Percentiles rank a stretch among this genome's conserved stretches.
Conservation (phyloP, 2,797 vertebrate species). For the Urosaurus nigricauda region DNA sequence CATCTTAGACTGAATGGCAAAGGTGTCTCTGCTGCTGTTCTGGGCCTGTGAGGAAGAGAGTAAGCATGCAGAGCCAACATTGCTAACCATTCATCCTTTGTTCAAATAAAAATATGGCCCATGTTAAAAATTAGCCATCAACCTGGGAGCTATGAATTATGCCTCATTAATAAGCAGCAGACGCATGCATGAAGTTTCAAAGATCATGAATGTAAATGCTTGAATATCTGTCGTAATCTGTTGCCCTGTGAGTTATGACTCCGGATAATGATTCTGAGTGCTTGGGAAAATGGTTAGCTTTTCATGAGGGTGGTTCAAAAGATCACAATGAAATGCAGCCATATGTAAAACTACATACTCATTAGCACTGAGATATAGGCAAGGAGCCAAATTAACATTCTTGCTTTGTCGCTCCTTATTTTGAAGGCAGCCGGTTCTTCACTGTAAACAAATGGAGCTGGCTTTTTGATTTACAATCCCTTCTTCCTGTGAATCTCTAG, state of each 20-base stretch:
- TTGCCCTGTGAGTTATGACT: constrained; percentile 47
- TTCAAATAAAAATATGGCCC: constrained; percentile 5
- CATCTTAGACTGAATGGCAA: background rate
- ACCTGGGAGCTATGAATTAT: background rate
- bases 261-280: constrained; percentile 21
- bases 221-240: constrained; percentile 36
- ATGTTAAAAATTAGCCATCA: background rate
- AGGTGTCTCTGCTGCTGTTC: background rate
- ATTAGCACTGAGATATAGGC: constrained; percentile 32
- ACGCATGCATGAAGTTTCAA: constrained; percentile 19
- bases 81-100: background rate
- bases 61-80: background rate
- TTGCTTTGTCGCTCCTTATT: constrained; percentile 23
- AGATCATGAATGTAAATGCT: constrained; percentile 25
- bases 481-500: constrained; percentile 27
- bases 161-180: constrained; percentile 12
- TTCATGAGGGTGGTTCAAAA: constrained; percentile 41
- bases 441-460: constrained; percentile 39
- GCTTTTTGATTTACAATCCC: constrained; percentile 23
- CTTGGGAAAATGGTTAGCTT: constrained; percentile 36
- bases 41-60: background rate
- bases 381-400: constrained; percentile 41
- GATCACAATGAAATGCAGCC: constrained; percentile 31
- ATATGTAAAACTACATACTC: constrained; percentile 45
- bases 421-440: constrained; percentile 31